Evolutionary conservation across 2,113 vertebrate genomes (phyloP).

Genomic region (Hystrix brachyura): DNA sequence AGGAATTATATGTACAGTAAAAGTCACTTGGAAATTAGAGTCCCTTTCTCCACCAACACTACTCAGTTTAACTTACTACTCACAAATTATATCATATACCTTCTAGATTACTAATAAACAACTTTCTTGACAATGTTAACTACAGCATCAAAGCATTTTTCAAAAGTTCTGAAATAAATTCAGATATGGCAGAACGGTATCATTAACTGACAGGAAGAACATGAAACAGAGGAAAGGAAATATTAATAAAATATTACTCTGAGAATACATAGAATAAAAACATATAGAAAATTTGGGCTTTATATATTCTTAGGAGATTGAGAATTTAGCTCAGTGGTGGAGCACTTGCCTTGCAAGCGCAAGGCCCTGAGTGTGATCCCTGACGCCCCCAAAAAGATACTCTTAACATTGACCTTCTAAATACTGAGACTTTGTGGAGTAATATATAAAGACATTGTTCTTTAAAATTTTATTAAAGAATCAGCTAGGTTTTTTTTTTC

Average conservation of each 20-base stretch:
- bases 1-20: neutral
- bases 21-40: neutral
- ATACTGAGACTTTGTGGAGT: neutral
- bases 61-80: neutral
- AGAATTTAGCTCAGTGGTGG: no score
- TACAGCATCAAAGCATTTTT: slow-evolving; percentile 15
- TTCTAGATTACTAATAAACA: neutral
- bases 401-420: slow-evolving; percentile 47
- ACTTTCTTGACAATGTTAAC: slow-evolving; percentile 27
- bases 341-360: no score
- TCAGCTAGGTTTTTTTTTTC: slow-evolving; percentile 11
- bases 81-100: neutral
- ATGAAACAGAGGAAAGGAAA: slow-evolving; percentile 26
- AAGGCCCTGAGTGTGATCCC: no score
- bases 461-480: slow-evolving; percentile 41
- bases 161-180: slow-evolving; percentile 45
- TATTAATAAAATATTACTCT: slow-evolving; percentile 36
- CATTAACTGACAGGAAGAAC: slow-evolving; percentile 34
- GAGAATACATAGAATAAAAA: slow-evolving; percentile 11
- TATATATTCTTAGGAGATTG: neutral
- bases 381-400: neutral
- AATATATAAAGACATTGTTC: neutral
- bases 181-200: slow-evolving; percentile 27
- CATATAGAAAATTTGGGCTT: slow-evolving; percentile 12
- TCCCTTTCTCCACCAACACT: neutral